Base-by-base conservation (phyloP, 2,888 invertebrate genomes). In the Gisinianus flammeolus region DNA sequence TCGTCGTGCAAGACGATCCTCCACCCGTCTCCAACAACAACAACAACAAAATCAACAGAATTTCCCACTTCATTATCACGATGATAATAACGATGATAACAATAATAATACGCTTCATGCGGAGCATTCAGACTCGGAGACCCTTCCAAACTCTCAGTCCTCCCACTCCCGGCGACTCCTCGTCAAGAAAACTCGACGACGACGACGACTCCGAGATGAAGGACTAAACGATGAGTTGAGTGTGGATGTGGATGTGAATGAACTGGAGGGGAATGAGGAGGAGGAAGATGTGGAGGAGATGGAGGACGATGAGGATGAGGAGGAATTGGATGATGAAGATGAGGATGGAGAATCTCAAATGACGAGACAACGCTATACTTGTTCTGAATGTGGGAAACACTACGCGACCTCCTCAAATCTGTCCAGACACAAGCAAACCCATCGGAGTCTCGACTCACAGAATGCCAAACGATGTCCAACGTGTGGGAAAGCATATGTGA, bases 401-500 rank as follows among this genome's bases (percentile, higher is more conserved):
- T 96, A 96, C 87, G 96, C 96, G 64, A 96, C 96, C 0, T 94
- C 94, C 8, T 94, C 94, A 84, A 96, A 96, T 87, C 89, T 96
- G 70, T 94, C 94, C 64, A 90, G 95, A 77, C 95, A 95, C 89
- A 95, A 95, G 87, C 96, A 96, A 88, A 96, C 96, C 0, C 96
- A 96, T 87, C 91, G 96, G 71, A 95, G 96, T 86, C 90, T 97
- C 71, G 97, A 98, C 89, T 96, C 96, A 16, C 93, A 94, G 85
- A 92, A 94, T 83, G 97, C 97, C 64, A 96, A 96, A 88, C 94
- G 95, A 85, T 98, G 98, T 88, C 93, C 93, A 86, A 95, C 95
- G 84, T 98, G 97, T 88, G 95, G 95, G 85, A 97, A 97, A 88
- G 95, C 96, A 22, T 98, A 98, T 88, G 98, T 98, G 75, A 95